Percentiles rank a stretch among this genome's conserved stretches.
Evolutionary conservation across 2,113 vertebrate species (phyloP).

Genomic region (Myanophis thanlyinensis): DNA sequence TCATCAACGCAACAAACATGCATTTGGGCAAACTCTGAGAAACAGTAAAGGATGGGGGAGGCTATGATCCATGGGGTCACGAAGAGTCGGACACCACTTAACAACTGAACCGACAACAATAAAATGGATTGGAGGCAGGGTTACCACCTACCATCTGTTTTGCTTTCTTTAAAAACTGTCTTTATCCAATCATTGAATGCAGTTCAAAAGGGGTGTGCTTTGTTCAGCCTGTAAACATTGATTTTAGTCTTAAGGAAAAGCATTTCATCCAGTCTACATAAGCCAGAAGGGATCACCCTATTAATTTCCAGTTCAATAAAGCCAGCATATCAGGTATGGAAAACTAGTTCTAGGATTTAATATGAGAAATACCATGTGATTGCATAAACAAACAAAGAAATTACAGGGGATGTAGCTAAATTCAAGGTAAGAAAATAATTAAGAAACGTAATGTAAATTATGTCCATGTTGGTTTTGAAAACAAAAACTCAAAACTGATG

Average conservation of each 20-base stretch:
- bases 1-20: neutral
- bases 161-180: slow-evolving; percentile 22
- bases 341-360: neutral
- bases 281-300: neutral
- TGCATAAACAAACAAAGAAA: neutral
- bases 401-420: neutral
- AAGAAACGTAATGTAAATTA: neutral
- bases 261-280: neutral
- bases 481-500: neutral
- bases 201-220: slow-evolving; percentile 28
- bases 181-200: slow-evolving; percentile 19
- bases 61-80: neutral
- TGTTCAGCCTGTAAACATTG: slow-evolving; percentile 5
- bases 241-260: slow-evolving; percentile 15
- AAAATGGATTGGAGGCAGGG: neutral
- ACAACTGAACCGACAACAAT: neutral
- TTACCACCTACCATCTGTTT: slow-evolving; percentile 18
- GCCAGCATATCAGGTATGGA: neutral
- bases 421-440: neutral
- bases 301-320: neutral
- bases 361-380: neutral
- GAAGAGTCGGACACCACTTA: neutral
- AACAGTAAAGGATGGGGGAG: neutral
- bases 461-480: neutral
- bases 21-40: neutral